Evolutionary conservation across 2,888 invertebrate genomes (phyloP).

Genomic region (Pimpla rufipes): DNA sequence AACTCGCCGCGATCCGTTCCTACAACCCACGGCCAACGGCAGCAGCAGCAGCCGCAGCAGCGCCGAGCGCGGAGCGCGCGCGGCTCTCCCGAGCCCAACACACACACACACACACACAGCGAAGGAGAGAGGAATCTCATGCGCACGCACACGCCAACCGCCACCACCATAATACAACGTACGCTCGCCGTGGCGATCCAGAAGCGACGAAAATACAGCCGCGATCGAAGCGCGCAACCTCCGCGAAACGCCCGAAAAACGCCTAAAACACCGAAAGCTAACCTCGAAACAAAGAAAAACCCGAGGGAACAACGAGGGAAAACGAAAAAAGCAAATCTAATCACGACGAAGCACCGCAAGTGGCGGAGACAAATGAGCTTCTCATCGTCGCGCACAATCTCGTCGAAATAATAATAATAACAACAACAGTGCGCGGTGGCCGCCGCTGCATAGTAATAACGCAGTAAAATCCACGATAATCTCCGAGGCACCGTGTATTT

Average conservation of each 20-base stretch:
- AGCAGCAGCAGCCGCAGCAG: conserved; percentile 24
- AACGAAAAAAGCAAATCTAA: neutral
- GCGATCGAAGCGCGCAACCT: neutral
- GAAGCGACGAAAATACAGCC: conserved; percentile 10
- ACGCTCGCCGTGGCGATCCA: neutral
- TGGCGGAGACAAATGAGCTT: neutral
- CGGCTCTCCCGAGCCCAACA: neutral
- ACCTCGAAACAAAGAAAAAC: too few species aligned
- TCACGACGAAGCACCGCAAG: neutral
- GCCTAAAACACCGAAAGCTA: too few species aligned
- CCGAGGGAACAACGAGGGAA: too few species aligned
- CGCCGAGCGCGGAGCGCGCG: too few species aligned
- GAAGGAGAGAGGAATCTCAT: conserved; percentile 24
- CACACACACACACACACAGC: conserved; percentile 20
- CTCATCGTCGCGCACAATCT: neutral
- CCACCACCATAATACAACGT: conserved; percentile 16
- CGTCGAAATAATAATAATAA: neutral
- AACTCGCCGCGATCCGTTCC: conserved; percentile 66
- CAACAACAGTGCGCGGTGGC: neutral
- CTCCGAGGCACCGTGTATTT: neutral
- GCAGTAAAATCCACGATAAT: neutral
- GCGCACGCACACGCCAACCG: neutral
- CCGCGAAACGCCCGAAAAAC: neutral
- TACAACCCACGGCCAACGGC: conserved; percentile 55
- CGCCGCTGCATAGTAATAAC: neutral